phyloP scores from a whole-genome alignment of 1,140 invertebrate genomes.

The Adelges cooleyi region DNA sequence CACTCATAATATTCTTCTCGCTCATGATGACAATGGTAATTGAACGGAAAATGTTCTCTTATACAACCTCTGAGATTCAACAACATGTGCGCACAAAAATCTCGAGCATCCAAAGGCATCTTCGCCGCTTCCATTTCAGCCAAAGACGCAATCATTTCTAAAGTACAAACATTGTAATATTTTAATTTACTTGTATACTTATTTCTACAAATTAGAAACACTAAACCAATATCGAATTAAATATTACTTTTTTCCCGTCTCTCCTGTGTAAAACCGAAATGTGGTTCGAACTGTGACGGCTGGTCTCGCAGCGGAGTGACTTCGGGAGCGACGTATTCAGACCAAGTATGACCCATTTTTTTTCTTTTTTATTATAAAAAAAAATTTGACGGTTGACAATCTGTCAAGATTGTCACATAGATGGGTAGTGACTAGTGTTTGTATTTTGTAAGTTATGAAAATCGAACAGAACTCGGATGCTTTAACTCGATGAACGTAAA shows the following conservation, averaged over 20 bases:
- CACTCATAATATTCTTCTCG: conserved; percentile 26
- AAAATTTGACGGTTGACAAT: too few relatives aligned
- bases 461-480: too few relatives aligned
- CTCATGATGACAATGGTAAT: neutral
- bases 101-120: conserved; percentile 8
- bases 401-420: too few relatives aligned
- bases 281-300: conserved; percentile 17
- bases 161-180: neutral
- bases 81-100: conserved; percentile 12
- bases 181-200: too few relatives aligned
- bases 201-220: too few relatives aligned
- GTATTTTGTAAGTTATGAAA: too few relatives aligned
- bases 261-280: conserved; percentile 2
- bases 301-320: conserved; percentile 1
- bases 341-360: conserved; percentile 19
- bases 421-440: too few relatives aligned
- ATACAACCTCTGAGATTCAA: conserved; percentile 21
- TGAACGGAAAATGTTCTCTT: conserved; percentile 12
- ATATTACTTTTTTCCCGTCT: conserved; percentile 26
- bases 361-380: too few relatives aligned
- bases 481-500: too few relatives aligned
- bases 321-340: neutral
- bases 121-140: conserved; percentile 23
- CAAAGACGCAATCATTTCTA: conserved; percentile 13
- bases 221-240: neutral